Base-by-base conservation (phyloP, 2,113 vertebrate genomes). In the Mesocricetus auratus region DNA sequence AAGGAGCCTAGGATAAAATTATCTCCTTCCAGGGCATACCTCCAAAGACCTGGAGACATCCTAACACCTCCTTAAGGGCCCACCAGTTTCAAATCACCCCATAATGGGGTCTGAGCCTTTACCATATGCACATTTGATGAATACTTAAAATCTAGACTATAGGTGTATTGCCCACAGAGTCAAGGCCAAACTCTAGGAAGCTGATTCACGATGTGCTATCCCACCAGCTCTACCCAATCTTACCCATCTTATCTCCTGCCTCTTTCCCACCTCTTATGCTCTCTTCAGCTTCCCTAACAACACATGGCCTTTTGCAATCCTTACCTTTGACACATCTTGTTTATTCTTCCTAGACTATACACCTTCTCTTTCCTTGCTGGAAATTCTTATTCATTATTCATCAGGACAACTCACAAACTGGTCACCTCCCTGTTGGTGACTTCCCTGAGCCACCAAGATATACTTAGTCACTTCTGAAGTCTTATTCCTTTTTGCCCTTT, bases 321-420 rank as follows among this genome's bases (percentile, higher is more conserved):
- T 60, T 79, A 92, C 94, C 62, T 85, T 92, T 85, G 79, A 47
- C 83, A 19, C 21, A 60, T 33, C 39, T 60, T 94, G 90, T 94
- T 96, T 94, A 86, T n/a, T 86, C 94, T 97, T 96, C 93, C 79
- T 96, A 79, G 60, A 81, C 13, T 75, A n/a, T 87, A 94, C 22
- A 9, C 29, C 93, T 85, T 96, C n/a, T 89, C 75, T 90, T 95
- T 53, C 56, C 69, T 66, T 31, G 22, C 42, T 93, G 58, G 53
- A 92, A 71, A 92, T 78, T 96, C 96, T 89, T 96, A 89, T 68
- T 94, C 95, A 93, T 97, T 96, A 94, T 86, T 92, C 93, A 95
- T 96, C 68, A 88, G 85, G 33, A 86, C 15, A 89, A 47, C 64
- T 94, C 95, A 92, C 91, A 50, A 92, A 90, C 73, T 73, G 68